phyloP scores from a whole-genome alignment of 2,888 invertebrate genomes.

The Conomelus anceps region DNA sequence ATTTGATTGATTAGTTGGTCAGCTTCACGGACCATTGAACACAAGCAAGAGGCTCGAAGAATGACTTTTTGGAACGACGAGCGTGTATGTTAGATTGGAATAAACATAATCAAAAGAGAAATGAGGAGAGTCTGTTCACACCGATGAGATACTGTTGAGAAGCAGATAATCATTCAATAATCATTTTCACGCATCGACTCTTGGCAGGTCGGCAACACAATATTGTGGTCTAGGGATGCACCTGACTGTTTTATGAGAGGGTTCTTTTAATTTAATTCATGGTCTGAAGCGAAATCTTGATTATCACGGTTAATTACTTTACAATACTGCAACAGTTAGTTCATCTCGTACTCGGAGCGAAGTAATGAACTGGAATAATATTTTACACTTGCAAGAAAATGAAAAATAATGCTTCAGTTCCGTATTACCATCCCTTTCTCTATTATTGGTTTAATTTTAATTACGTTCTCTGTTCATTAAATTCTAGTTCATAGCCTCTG shows the following conservation, averaged over 20 bases:
- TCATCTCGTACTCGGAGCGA: background rate
- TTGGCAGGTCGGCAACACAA: background rate
- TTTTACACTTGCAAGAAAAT: background rate
- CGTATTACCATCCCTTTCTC: background rate
- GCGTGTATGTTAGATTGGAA: background rate
- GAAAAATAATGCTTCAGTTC: background rate
- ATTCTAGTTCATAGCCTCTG: too few species aligned
- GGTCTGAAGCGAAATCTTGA: background rate
- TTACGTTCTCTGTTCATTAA: too few species aligned
- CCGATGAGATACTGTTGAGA: background rate
- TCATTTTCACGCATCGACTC: background rate
- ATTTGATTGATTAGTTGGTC: background rate
- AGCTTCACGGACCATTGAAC: background rate
- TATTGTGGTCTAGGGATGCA: background rate
- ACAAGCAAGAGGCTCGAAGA: background rate
- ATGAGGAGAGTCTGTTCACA: background rate
- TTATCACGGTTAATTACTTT: background rate
- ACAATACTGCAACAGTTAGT: background rate
- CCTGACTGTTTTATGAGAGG: background rate
- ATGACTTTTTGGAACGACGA: background rate
- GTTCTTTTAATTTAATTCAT: background rate
- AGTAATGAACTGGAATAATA: background rate
- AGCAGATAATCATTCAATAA: background rate
- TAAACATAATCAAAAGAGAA: background rate
- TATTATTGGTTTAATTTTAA: too few species aligned